These are phyloP conservation scores for Pachypeltis micranthus DNA, from an alignment of 1,140 invertebrate genomes.

Conservation along the genomic window DNA sequence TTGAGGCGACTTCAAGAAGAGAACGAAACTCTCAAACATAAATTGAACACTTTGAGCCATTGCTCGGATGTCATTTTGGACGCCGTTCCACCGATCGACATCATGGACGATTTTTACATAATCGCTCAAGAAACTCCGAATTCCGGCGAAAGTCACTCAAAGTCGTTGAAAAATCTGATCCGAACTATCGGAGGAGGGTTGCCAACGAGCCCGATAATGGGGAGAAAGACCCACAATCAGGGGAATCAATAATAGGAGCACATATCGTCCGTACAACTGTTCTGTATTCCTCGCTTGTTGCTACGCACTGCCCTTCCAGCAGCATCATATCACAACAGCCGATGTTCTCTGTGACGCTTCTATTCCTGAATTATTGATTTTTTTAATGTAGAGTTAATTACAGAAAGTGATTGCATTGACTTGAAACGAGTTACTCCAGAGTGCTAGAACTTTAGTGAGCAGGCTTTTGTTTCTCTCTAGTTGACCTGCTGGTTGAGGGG, in stretches of 20 bases:
- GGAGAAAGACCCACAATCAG: conserved; percentile 45
- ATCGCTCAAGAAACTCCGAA: conserved; percentile 56
- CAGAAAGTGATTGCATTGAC: no score
- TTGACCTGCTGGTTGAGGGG: no score
- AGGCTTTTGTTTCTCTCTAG: no score
- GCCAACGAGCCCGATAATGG: conserved; percentile 60
- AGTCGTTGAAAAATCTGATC: conserved; percentile 61
- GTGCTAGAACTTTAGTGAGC: no score
- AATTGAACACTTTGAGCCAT: conserved; percentile 35
- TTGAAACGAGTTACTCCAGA: no score
- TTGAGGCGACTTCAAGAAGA: conserved; percentile 73
- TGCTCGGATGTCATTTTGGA: conserved; percentile 28
- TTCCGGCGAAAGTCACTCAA: conserved; percentile 37
- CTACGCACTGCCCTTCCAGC: no score
- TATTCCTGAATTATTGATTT: no score
- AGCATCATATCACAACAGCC: no score
- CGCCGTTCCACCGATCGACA: conserved; percentile 52
- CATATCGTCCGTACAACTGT: no score
- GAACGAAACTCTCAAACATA: conserved; percentile 54
- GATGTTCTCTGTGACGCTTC: no score
- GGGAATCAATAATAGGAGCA: conserved; percentile 21
- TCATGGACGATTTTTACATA: conserved; percentile 86
- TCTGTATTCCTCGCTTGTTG: no score
- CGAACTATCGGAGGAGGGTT: conserved; percentile 59
- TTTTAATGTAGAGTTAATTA: no score